phyloP scores from a whole-genome alignment of 2,797 vertebrate genomes.

The Syngnathus rostellatus region DNA sequence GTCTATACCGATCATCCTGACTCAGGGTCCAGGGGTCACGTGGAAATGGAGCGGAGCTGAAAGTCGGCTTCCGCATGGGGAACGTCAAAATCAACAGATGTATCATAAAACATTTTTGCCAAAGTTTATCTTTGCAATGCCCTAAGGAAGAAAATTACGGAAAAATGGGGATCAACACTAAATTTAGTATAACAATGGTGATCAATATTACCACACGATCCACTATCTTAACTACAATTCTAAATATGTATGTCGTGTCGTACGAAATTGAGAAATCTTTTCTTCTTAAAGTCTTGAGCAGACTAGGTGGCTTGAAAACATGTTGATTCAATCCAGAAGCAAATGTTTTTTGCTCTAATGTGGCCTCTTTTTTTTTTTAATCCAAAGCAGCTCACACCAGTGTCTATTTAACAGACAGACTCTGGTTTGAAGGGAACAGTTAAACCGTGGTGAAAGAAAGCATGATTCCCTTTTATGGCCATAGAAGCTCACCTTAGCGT shows the following conservation, averaged over 20 bases:
- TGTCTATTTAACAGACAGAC: not conserved
- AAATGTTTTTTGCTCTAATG: not conserved
- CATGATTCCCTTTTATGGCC: conserved; percentile 15
- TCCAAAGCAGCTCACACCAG: not conserved
- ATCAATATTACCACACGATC: not conserved
- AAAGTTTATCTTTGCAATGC: too few species aligned
- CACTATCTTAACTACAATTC: not conserved
- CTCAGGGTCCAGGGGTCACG: too few species aligned
- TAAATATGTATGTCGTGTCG: not conserved
- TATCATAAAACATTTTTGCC: too few species aligned
- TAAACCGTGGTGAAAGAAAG: not conserved
- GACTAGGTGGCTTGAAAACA: not conserved
- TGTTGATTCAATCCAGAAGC: not conserved
- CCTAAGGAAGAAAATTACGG: not conserved
- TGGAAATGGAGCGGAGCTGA: too few species aligned
- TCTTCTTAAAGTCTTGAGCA: not conserved
- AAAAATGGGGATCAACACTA: too few species aligned
- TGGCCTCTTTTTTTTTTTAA: not conserved
- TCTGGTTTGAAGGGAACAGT: conserved; percentile 2
- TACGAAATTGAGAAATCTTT: not conserved
- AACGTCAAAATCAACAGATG: too few species aligned
- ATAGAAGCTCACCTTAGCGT: not conserved
- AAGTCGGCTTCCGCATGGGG: too few species aligned
- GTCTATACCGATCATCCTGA: too few species aligned
- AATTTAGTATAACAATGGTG: too few species aligned